These are phyloP conservation scores for Melieria picta DNA, from an alignment of 2,888 invertebrate species.

Conservation along the genomic window DNA sequence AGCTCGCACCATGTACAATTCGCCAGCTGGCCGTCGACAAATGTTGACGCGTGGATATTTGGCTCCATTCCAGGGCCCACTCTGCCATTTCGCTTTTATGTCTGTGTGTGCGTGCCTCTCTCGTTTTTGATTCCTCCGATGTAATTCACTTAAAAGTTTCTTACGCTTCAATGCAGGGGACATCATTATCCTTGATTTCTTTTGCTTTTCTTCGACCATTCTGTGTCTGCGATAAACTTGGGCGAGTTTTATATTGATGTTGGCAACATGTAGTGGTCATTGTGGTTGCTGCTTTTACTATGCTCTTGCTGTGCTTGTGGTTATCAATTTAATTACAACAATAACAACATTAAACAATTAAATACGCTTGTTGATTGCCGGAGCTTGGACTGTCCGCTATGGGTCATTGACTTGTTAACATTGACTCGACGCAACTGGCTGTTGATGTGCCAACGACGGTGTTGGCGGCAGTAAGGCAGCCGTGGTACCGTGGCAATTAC, in stretches of 20 bases:
- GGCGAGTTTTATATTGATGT: too few species aligned
- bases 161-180: slow-evolving; percentile 13
- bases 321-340: slow-evolving; percentile 24
- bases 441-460: too few species aligned
- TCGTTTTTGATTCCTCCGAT: background rate
- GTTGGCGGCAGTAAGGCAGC: too few species aligned
- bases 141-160: slow-evolving; percentile 33
- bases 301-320: background rate
- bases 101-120: background rate
- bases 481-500: too few species aligned
- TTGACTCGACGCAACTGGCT: too few species aligned
- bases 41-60: too few species aligned
- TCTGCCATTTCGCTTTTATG: background rate
- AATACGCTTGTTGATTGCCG: background rate
- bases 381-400: too few species aligned
- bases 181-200: slow-evolving; percentile 26
- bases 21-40: too few species aligned
- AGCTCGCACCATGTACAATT: too few species aligned
- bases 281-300: background rate
- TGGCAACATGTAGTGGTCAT: background rate
- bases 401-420: too few species aligned
- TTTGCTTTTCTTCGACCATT: slow-evolving; percentile 17
- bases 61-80: background rate
- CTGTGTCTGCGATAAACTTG: background rate
- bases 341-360: slow-evolving; percentile 33